Evolutionary conservation across 2,113 vertebrate species (phyloP).

Genomic region (Ophiodon elongatus): DNA sequence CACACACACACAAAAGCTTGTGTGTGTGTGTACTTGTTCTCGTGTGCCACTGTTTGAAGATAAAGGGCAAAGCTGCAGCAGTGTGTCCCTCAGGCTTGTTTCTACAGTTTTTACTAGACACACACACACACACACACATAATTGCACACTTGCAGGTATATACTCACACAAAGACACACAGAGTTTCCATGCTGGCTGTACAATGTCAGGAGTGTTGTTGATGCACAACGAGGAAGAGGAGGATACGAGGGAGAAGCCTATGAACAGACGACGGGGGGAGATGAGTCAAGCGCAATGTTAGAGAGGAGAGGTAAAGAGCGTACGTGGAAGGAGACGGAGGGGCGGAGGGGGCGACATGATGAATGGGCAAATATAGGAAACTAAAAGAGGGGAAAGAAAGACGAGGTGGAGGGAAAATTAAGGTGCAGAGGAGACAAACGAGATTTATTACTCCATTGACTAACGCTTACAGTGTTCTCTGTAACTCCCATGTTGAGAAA

Average conservation of each 20-base stretch:
- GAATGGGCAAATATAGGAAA: slow-evolving; percentile 24
- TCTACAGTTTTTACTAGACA: slow-evolving; percentile 40
- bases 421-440: slow-evolving; percentile 47
- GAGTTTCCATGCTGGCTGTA: slow-evolving; percentile 4
- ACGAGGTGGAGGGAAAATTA: slow-evolving; percentile 19
- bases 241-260: not conserved
- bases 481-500: slow-evolving; percentile 60
- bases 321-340: not conserved
- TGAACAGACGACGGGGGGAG: not conserved
- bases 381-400: slow-evolving; percentile 6
- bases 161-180: slow-evolving; percentile 17
- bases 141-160: slow-evolving; percentile 40
- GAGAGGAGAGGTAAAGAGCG: not conserved
- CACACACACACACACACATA: slow-evolving; percentile 26
- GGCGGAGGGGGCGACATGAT: slow-evolving; percentile 7
- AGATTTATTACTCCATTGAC: slow-evolving; percentile 65
- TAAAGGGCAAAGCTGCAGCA: slow-evolving; percentile 64
- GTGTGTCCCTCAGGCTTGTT: slow-evolving; percentile 49
- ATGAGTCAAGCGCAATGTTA: slow-evolving; percentile 4
- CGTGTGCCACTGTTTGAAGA: slow-evolving; percentile 47
- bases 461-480: slow-evolving; percentile 50
- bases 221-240: slow-evolving; percentile 16
- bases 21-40: slow-evolving; percentile 33
- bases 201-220: slow-evolving; percentile 34
- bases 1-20: slow-evolving; percentile 1